These are phyloP conservation scores for Watsonalla binaria DNA, from an alignment of 2,888 invertebrate genomes.

Conservation along the genomic window DNA sequence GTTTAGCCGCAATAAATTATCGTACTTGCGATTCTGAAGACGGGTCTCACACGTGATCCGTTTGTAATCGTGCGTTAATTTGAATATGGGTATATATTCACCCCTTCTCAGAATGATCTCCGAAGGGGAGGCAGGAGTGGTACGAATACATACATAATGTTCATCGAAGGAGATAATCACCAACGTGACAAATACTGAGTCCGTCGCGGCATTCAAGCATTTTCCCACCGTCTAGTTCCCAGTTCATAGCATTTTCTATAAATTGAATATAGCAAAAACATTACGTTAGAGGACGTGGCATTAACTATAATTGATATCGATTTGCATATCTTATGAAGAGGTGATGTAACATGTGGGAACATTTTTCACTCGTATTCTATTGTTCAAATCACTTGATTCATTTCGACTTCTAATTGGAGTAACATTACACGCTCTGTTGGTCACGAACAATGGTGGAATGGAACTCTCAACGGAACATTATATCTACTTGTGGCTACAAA, in stretches of 20 bases:
- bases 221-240: background rate
- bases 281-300: background rate
- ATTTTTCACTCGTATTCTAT: slow-evolving; percentile 10
- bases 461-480: slow-evolving; percentile 5
- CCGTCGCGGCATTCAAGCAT: too few species aligned
- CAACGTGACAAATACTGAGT: too few species aligned
- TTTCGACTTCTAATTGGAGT: slow-evolving; percentile 55
- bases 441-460: slow-evolving; percentile 55
- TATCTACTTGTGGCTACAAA: background rate
- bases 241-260: background rate
- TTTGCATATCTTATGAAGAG: background rate
- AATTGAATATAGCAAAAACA: background rate
- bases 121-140: too few species aligned
- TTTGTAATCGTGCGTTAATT: slow-evolving; percentile 3
- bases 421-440: slow-evolving; percentile 55
- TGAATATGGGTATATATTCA: too few species aligned
- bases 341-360: slow-evolving; percentile 4
- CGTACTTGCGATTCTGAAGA: background rate
- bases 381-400: slow-evolving; percentile 28
- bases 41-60: background rate
- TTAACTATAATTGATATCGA: background rate
- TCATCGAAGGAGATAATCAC: too few species aligned
- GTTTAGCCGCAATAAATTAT: background rate
- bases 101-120: too few species aligned
- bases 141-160: too few species aligned